A percentile compares a stretch with the other conserved stretches of the same genome.
Evolutionary conservation across 2,888 invertebrate genomes (phyloP).

Genomic region (Acronicta aceris): DNA sequence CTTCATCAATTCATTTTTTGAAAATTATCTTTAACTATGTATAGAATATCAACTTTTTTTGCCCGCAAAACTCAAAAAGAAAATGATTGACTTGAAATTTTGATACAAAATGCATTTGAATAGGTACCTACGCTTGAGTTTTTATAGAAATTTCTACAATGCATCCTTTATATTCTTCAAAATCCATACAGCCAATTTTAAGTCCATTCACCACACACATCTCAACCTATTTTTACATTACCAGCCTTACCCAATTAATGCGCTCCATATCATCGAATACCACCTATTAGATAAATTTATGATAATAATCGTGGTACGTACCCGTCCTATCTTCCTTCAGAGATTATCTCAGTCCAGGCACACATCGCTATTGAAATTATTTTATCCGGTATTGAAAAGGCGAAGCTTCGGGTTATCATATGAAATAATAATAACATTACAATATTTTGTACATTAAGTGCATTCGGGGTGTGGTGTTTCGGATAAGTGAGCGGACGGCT

Average conservation of each 20-base stretch:
- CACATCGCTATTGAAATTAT: slow-evolving; percentile 78
- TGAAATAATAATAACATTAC: slow-evolving; percentile 86
- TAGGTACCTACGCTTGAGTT: no score
- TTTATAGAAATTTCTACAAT: no score
- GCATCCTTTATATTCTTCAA: no score
- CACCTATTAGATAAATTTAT: slow-evolving; percentile 60
- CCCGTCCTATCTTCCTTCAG: slow-evolving; percentile 60
- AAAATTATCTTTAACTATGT: no score
- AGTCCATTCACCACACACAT: not conserved
- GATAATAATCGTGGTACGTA: slow-evolving; percentile 62
- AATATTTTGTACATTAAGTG: slow-evolving; percentile 87
- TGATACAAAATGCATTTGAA: no score
- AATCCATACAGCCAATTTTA: not conserved
- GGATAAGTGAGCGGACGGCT: slow-evolving; percentile 77
- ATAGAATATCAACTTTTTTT: no score
- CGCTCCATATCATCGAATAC: slow-evolving; percentile 34
- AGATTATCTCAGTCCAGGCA: slow-evolving; percentile 73
- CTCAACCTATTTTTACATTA: slow-evolving; percentile 2
- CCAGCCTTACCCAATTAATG: slow-evolving; percentile 58
- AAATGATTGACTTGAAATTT: no score
- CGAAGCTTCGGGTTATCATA: slow-evolving; percentile 77
- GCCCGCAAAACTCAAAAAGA: not conserved
- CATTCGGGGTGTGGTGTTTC: slow-evolving; percentile 78
- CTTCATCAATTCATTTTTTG: no score
- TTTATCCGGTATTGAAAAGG: slow-evolving; percentile 76